Base-by-base conservation (phyloP, 2,888 invertebrate genomes). In the Agriopis aurantiaria region DNA sequence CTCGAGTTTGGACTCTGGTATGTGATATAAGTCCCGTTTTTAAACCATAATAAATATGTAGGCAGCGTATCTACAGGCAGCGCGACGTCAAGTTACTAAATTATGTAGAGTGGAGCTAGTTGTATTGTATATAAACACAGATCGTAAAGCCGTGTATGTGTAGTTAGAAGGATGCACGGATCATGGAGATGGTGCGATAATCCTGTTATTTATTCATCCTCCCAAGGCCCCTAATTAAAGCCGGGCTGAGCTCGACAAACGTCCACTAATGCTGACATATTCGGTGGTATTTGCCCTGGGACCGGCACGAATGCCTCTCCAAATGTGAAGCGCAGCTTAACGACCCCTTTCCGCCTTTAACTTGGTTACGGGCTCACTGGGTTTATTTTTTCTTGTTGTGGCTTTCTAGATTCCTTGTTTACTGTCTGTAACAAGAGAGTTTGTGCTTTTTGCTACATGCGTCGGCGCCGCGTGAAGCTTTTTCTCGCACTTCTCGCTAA, bases 121-220 rank as follows among this genome's bases (percentile, higher is more conserved):
- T 12, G 12, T 45, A 33, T n/a, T 17, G 43, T 33, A 51, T 57
- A 33, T 79, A 78, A 80, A 71, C 76, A 81, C 77, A 77, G 78
- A 82, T 69, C 83, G 78, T 82, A 79, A 79, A 84, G 73, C 69
- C 62, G 17, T 61, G 12, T 49, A n/a, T 51, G 40, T 65, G 57
- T 61, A 74, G 73, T 75, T 8, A 66, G 76, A 80, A 81, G 81
- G 82, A 85, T 78, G 80, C 75, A 73, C 75, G 79, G 80, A 84
- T 86, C 84, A 84, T 82, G 80, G 83, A 86, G 91, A 92, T 92
- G 85, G 83, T 82, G 78, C 80, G 90, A 91, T 93, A 91, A 92
- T 91, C 89, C 88, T 79, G 83, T 89, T 89, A 91, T 93, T 92
- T 92, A 91, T 91, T 87, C 86, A 82, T 86, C 86, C 85, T 82